These are phyloP conservation scores for Eupithecia insigniata DNA, from an alignment of 2,888 invertebrate species.

Conservation along the genomic window DNA sequence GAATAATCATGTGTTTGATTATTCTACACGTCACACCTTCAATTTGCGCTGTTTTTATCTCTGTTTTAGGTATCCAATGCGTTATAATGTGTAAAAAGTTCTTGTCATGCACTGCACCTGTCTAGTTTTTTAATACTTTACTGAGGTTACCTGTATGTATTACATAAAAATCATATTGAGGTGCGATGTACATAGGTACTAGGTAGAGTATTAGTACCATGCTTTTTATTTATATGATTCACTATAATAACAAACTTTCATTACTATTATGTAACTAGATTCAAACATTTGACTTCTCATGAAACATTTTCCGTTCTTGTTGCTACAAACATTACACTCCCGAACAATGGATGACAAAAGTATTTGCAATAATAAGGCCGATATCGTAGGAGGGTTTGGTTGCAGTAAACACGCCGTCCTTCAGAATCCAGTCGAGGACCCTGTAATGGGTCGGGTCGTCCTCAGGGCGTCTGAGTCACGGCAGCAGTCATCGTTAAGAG, in stretches of 20 bases:
- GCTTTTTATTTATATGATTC: background rate
- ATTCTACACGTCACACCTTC: conserved; percentile 68
- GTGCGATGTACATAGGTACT: background rate
- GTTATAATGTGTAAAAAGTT: conserved; percentile 29
- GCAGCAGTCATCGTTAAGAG: conserved; percentile 80
- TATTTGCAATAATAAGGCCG: conserved; percentile 49
- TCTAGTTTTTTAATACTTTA: background rate
- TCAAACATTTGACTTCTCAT: conserved; percentile 19
- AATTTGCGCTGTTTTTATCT: conserved; percentile 65
- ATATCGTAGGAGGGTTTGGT: conserved; percentile 63
- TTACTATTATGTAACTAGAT: conserved; percentile 9
- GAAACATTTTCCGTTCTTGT: conserved; percentile 24
- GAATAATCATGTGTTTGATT: conserved; percentile 76
- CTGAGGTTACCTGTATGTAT: background rate
- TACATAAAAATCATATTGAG: background rate
- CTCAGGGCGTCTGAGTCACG: conserved; percentile 81
- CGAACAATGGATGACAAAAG: conserved; percentile 44
- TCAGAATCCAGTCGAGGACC: conserved; percentile 81
- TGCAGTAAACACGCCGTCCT: conserved; percentile 76
- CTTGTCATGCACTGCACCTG: background rate
- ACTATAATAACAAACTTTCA: background rate
- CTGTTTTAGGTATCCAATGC: conserved; percentile 46
- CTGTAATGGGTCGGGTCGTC: conserved; percentile 80
- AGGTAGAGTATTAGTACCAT: background rate
- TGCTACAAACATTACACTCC: conserved; percentile 33